Conservation (phyloP, 2,888 invertebrate genomes). For the Tanaodytes sp. region DNA sequence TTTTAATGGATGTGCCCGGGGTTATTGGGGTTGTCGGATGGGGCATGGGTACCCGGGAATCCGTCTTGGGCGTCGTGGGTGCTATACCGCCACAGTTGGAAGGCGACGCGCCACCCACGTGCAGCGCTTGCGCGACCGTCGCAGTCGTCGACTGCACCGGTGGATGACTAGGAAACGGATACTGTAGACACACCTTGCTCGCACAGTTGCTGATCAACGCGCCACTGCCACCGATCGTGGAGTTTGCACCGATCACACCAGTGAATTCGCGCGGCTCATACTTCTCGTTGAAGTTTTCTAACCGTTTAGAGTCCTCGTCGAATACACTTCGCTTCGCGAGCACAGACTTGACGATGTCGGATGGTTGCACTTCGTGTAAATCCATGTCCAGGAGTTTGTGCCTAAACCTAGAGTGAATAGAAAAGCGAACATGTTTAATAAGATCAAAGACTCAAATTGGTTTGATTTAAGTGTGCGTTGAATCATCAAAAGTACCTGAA, state of each 20-base stretch:
- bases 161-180: constrained; percentile 86
- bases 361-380: constrained; percentile 88
- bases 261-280: constrained; percentile 81
- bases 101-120: constrained; percentile 56
- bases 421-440: too few species aligned
- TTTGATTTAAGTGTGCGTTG: too few species aligned
- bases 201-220: constrained; percentile 61
- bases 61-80: constrained; percentile 58
- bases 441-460: too few species aligned
- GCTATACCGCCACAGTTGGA: constrained; percentile 70
- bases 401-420: constrained; percentile 77
- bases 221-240: constrained; percentile 60
- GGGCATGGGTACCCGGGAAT: constrained; percentile 61
- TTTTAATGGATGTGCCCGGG: constrained; percentile 67
- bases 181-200: constrained; percentile 79
- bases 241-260: constrained; percentile 63
- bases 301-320: constrained; percentile 94
- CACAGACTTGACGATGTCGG: constrained; percentile 93
- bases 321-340: constrained; percentile 94
- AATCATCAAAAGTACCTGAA: constrained; percentile 74
- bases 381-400: constrained; percentile 87
- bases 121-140: constrained; percentile 52
- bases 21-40: constrained; percentile 69
- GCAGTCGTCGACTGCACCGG: constrained; percentile 73
- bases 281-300: constrained; percentile 90